Evolutionary conservation across 2,888 invertebrate genomes (phyloP), one percentile per base, ranked within the genome.

Genomic region (Drosophila pseudotakahashii): DNA sequence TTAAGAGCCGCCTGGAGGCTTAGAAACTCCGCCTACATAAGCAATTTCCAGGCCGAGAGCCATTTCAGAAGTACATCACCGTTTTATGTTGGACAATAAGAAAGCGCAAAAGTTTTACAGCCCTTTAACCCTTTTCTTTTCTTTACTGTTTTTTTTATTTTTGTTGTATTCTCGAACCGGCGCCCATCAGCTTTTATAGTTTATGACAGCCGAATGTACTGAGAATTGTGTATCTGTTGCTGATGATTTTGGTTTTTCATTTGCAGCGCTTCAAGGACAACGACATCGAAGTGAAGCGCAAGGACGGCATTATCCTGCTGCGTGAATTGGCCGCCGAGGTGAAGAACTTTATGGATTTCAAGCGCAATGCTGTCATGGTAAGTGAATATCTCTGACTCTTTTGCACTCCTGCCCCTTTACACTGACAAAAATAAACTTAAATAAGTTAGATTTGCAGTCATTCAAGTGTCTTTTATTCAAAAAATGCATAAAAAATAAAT

Each of bases 311-410:
- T 74, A 94, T 97, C 73, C 93, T 98, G 80, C 95, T 98, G 67
- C 94, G 97, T 51, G 97, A 98, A 92, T 95, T 97, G 93, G 97
- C 97, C 11, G 94, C 95, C 0, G 97, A 98, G 92, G 97, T 98
- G 59, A 97, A 97, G 92, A 97, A 97, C 91, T 97, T 98, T 94
- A 96, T 97, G 96, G 97, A 97, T 91, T 97, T 97, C 93, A 97
- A 97, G 93, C 96, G 96, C 92, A 96, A 96, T 91, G 96, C 97
- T 34, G 97, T 98, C 60, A 96, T 97, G 96, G 98, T 97, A 92
- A 95, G 95, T 93, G 36, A 52, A 71, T 39, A 57, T 16, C 41
- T 7, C 36, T 11, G n/a, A 34, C 16, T 47, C 30, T 7, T 16
- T 10, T 47, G 14, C 47, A 47, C 19, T 19, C 19, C 19, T 19